Conservation (phyloP, 1,140 invertebrate genomes). For the Drosophila grimshawi region DNA sequence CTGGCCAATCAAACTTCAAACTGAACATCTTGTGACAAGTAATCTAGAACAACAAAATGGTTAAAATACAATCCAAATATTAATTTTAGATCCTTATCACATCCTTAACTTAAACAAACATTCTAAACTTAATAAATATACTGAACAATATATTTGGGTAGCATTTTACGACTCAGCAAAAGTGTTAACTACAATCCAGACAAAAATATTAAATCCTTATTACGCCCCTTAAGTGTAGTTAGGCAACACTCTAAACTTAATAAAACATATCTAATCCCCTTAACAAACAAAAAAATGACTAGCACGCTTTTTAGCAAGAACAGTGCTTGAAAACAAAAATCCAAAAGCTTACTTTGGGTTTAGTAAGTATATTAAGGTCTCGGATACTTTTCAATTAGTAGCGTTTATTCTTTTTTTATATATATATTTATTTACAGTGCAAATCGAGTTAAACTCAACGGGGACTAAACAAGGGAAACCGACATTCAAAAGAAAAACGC, state of each 20-base stretch:
- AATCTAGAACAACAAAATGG: no score
- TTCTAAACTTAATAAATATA: neutral
- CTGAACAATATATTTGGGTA: no score
- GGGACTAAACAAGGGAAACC: slow-evolving; percentile 33
- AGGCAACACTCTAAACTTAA: neutral
- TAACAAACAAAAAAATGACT: slow-evolving; percentile 2
- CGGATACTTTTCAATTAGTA: slow-evolving; percentile 65
- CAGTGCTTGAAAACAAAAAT: neutral
- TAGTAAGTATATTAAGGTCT: slow-evolving; percentile 6
- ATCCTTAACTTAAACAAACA: no score
- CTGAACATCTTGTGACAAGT: no score
- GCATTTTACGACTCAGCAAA: no score
- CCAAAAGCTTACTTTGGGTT: neutral
- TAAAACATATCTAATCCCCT: neutral
- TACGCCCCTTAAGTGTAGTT: no score
- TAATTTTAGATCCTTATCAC: no score
- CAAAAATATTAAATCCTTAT: no score
- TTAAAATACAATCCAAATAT: no score
- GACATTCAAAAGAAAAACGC: slow-evolving; percentile 57
- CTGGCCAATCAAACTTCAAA: no score
- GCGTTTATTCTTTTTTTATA: slow-evolving; percentile 36
- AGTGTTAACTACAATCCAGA: no score
- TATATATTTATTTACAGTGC: slow-evolving; percentile 31
- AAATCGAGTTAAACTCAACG: slow-evolving; percentile 67
- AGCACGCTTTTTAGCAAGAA: neutral